Base-by-base conservation (phyloP, 2,113 vertebrate species). In the Albula goreensis region DNA sequence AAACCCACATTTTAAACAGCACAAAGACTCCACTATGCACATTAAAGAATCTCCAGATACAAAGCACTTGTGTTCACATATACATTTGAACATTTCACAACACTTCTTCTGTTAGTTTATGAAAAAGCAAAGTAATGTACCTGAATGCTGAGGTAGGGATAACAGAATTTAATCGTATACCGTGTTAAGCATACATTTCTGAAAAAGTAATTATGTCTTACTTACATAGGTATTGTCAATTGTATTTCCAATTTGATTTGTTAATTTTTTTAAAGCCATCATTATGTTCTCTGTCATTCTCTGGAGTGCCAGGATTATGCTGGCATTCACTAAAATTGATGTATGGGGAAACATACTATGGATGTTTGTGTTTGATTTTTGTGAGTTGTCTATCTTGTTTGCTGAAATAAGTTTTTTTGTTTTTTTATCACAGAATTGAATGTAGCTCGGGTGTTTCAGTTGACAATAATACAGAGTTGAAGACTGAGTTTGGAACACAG, bases 21-120 rank as follows among this genome's bases (percentile, higher is more conserved):
- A 92, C 89, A 88, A 89, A 90, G 84, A 90, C 41, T 92, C 86
- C 89, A 90, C 93, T 93, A 93, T 92, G 89, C 92, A 94, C 90
- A 85, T 91, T 86, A 92, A 93, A 92, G 90, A 90, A 93, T 91
- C 89, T 88, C 83, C 84, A 92, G 91, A 92, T 93, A 91, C 92
- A 93, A 94, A 95, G 94, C 95, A 95, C 93, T 95, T 95, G 95
- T 94, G 93, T 95, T 93, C 85, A 94, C 90, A 22, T 92, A 90
- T 93, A 94, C 92, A 93, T 93, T 94, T 93, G 86, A 94, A 94
- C 92, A 95, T 93, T 86, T 84, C 92, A 94, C 93, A 94, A 92
- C 92, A 94, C 91, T 91, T 86, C 84, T 91, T 91, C 88, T 87
- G 87, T 60, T 41, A 60, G 56, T 82, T 31, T 83, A 13, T 70